Conservation (phyloP, 2,797 vertebrate genomes). For the Etheostoma perlongum region DNA sequence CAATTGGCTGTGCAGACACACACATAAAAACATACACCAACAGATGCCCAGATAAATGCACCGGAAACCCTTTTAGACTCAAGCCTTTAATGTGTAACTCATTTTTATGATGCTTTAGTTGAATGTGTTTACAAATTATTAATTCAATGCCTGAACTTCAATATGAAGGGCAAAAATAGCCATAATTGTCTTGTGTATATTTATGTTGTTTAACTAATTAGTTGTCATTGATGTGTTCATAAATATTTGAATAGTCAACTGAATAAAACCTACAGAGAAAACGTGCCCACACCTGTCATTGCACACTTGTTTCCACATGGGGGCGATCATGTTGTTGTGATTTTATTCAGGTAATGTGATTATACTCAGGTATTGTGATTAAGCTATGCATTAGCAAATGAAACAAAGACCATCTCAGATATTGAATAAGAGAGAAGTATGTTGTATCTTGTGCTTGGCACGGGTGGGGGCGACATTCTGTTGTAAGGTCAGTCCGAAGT, state of each 20-base stretch:
- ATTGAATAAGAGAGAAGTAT: too few relatives aligned
- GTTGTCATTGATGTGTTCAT: not conserved
- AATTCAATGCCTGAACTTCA: not conserved
- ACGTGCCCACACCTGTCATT: slow-evolving; percentile 17
- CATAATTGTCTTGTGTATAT: slow-evolving; percentile 6
- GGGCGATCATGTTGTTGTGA: slow-evolving; percentile 72
- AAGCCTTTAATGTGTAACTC: not conserved
- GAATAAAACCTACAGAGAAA: slow-evolving; percentile 41
- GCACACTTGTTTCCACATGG: slow-evolving; percentile 58
- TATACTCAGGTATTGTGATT: too few relatives aligned
- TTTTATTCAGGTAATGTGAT: too few relatives aligned
- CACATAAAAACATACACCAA: not conserved
- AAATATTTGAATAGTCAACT: slow-evolving; percentile 26
- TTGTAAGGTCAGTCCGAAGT: too few relatives aligned
- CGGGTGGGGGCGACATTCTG: too few relatives aligned
- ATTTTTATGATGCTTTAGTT: not conserved
- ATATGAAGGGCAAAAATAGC: slow-evolving; percentile 14
- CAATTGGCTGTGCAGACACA: not conserved
- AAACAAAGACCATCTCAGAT: too few relatives aligned
- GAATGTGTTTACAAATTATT: not conserved
- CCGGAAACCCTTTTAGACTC: not conserved
- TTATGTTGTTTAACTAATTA: not conserved
- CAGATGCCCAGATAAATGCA: not conserved
- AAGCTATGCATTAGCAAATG: too few relatives aligned
- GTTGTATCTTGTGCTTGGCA: too few relatives aligned